Evolutionary conservation across 2,797 vertebrate genomes (phyloP).

Genomic region (Rhyacichthys aspro): DNA sequence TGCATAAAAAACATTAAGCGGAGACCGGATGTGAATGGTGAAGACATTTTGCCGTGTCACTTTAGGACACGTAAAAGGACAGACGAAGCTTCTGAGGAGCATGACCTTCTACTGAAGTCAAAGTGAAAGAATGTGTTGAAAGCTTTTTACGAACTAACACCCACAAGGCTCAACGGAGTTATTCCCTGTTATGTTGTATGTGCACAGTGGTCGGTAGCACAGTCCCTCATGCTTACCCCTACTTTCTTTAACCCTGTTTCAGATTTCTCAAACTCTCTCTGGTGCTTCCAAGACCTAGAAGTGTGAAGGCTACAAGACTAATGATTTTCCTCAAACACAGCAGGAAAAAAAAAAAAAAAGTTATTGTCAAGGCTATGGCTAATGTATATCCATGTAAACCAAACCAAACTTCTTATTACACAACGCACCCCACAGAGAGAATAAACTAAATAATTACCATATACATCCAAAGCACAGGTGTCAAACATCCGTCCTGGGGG

Average conservation of each 20-base stretch:
- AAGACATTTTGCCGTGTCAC: constrained; percentile 16
- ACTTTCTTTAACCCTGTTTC: background rate
- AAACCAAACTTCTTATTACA: too few relatives aligned
- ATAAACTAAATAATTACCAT: too few relatives aligned
- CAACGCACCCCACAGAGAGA: too few relatives aligned
- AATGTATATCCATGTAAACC: too few relatives aligned
- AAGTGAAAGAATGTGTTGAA: constrained; percentile 4
- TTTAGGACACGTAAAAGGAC: constrained; percentile 9
- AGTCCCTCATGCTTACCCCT: constrained; percentile 3
- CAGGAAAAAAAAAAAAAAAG: too few relatives aligned
- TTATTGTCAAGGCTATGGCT: too few relatives aligned
- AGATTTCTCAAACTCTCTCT: constrained; percentile 13
- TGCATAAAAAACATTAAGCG: background rate
- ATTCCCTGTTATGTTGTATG: background rate
- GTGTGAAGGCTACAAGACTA: constrained; percentile 37
- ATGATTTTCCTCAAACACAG: background rate
- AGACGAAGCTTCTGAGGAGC: constrained; percentile 7
- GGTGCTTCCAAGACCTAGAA: constrained; percentile 10
- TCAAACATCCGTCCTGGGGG: too few relatives aligned
- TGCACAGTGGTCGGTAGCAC: background rate
- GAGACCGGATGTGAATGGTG: constrained; percentile 18
- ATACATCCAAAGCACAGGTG: too few relatives aligned
- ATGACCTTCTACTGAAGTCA: constrained; percentile 28
- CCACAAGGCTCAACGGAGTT: constrained; percentile 8
- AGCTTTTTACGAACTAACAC: constrained; percentile 7